phyloP scores from a whole-genome alignment of 2,797 vertebrate species.

The Argyrosomus regius region DNA sequence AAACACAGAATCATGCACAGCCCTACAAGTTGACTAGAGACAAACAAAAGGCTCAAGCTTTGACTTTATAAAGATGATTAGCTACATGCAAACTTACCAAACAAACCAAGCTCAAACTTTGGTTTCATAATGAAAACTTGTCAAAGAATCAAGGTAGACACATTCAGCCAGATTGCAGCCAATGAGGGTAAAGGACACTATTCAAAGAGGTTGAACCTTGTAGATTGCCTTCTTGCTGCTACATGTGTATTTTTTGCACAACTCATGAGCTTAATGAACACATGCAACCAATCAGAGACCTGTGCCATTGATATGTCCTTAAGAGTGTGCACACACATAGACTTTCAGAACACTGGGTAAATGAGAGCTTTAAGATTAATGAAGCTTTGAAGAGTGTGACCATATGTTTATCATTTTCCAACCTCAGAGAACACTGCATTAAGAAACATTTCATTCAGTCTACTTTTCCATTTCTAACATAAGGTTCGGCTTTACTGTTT shows the following conservation, averaged over 20 bases:
- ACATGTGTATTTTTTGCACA: not conserved
- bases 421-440: slow-evolving; percentile 24
- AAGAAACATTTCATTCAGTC: slow-evolving; percentile 24
- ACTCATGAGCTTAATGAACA: not conserved
- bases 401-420: slow-evolving; percentile 50
- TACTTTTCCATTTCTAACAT: slow-evolving; percentile 3
- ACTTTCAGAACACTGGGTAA: slow-evolving; percentile 17
- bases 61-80: no score
- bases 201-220: not conserved
- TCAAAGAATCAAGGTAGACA: no score
- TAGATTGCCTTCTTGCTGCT: slow-evolving; percentile 2
- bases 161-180: not conserved
- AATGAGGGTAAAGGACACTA: not conserved
- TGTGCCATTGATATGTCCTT: slow-evolving; percentile 29
- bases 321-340: not conserved
- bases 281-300: slow-evolving; percentile 9
- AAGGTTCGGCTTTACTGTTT: not conserved
- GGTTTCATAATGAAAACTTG: no score
- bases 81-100: no score
- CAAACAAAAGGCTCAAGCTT: no score
- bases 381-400: slow-evolving; percentile 15
- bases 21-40: not conserved
- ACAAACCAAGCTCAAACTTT: no score
- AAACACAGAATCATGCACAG: slow-evolving; percentile 1
- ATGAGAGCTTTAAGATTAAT: slow-evolving; percentile 46